Evolutionary conservation across 2,113 vertebrate species (phyloP), one percentile per base, ranked within the genome.

Genomic region (Lates calcarifer): DNA sequence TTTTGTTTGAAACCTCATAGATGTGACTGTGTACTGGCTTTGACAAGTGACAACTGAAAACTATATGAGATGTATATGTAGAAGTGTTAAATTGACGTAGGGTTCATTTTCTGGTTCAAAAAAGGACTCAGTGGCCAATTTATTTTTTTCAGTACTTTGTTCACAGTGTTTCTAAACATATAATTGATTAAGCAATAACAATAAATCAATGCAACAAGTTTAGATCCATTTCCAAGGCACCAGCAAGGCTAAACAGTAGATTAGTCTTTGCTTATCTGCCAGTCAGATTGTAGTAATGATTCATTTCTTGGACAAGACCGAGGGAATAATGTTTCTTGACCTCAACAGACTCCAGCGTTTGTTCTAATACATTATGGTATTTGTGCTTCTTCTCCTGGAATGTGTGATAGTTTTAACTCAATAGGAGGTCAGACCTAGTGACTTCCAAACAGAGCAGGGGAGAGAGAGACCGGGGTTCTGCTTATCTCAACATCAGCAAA

Each of bases 401-500:
- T 77, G 72, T 79, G 55, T 35, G 61, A 81, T 14, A 74, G 67
- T 45, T 78, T 85, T 39, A 66, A 82, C 55, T 63, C 37, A 77
- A 71, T 58, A 74, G 61, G 65, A 74, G 55, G 70, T 60, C 28
- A 75, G 17, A 74, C 20, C 37, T 60, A 71, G 51, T 58, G 78
- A 77, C 79, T 77, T 84, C 70, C 69, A 83, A 81, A 82, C 2
- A 31, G 61, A 60, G 28, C 43, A 26, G 49, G 22, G 43, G 18
- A 68, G 49, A 74, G 49, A 74, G 64, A 51, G 69, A 57, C 24
- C 33, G 6, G 22, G 22, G 57, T 57, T 76, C 33, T 58, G 37
- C 65, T 80, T 89, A 84, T 92, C 83, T 79, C 74, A 81, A 83
- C 49, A 81, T 86, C 81, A 82, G 83, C 29, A 67, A 84, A 76